Conservation (phyloP, 1,140 invertebrate species). For the Megalopta genalis region DNA sequence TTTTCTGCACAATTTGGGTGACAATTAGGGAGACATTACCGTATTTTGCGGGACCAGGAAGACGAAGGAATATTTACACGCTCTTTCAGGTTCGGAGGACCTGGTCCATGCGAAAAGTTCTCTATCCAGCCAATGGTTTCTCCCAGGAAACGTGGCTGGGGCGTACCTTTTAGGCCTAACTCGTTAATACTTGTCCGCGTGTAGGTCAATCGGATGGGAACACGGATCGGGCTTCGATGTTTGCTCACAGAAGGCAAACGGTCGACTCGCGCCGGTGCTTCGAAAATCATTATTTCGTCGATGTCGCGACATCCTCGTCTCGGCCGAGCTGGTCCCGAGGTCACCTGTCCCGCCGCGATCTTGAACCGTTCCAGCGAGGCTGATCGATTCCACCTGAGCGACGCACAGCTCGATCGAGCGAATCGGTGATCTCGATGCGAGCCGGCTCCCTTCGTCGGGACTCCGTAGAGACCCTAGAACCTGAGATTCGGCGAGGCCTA, state of each 20-base stretch:
- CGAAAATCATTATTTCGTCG: conserved; percentile 76
- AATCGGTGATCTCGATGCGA: background rate
- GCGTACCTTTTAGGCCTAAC: background rate
- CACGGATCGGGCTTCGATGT: conserved; percentile 73
- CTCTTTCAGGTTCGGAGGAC: too few species aligned
- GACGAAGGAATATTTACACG: too few species aligned
- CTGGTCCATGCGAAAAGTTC: too few species aligned
- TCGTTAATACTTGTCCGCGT: conserved; percentile 2
- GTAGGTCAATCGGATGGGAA: conserved; percentile 64
- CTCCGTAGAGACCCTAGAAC: too few species aligned
- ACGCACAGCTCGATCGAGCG: too few species aligned
- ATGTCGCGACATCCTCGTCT: conserved; percentile 21
- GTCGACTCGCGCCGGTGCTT: conserved; percentile 67
- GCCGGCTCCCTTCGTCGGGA: background rate
- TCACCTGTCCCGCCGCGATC: conserved; percentile 38
- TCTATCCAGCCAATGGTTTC: too few species aligned
- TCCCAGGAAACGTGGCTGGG: too few species aligned
- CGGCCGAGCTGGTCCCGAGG: conserved; percentile 14
- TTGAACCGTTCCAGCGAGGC: conserved; percentile 16
- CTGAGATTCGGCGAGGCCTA: too few species aligned
- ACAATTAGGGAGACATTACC: too few species aligned
- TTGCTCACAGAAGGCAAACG: conserved; percentile 53
- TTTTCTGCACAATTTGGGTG: too few species aligned
- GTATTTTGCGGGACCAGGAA: too few species aligned
- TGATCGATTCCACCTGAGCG: too few species aligned